Base-by-base conservation (phyloP, 2,888 invertebrate species). In the Rutpela maculata region DNA sequence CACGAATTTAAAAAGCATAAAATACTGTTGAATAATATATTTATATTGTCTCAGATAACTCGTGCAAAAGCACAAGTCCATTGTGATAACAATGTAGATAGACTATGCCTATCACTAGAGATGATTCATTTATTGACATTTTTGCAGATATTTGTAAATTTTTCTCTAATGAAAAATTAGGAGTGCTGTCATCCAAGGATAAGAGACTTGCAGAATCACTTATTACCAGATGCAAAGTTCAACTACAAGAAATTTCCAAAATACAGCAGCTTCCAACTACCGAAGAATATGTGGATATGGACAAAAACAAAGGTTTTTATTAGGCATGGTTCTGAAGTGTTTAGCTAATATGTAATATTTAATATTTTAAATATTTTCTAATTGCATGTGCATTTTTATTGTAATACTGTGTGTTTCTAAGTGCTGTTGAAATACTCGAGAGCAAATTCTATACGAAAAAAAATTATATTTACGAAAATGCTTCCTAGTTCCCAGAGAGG, bases 221-320 rank as follows among this genome's bases (percentile, higher is more conserved):
- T 26, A 83, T 85, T 18, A 75, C 69, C n/a, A 75, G 85, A 71
- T 84, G 84, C 7, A 85, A 84, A 80, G 73, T 65, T 60, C 84
- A 85, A 77, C 65, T 85, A n/a, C 78, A 79, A 74, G 80, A 83
- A 73, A 83, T 84, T 22, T 65, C 82, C 12, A 84, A 83, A 81
- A 72, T 85, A 22, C 74, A 77, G 38, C 63, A 67, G 4, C 55
- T 59, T 12, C 77, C 81, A 26, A 75, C 78, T 35, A 66, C 57
- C 71, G 82, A 84, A 69, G 78, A 79, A 66, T 86, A 86, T 77
- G 84, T 85, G 50, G 81, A 84, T 38, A 86, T 85, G 85, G 81
- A 83, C 66, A 79, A 68, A 60, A 82, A 78, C 35, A 72, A 80
- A 77, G 80, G 80, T 82, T 75, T 35, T 57, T 70, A 35, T 57